Conservation (phyloP, 2,113 vertebrate genomes). For the Pavo muticus region DNA sequence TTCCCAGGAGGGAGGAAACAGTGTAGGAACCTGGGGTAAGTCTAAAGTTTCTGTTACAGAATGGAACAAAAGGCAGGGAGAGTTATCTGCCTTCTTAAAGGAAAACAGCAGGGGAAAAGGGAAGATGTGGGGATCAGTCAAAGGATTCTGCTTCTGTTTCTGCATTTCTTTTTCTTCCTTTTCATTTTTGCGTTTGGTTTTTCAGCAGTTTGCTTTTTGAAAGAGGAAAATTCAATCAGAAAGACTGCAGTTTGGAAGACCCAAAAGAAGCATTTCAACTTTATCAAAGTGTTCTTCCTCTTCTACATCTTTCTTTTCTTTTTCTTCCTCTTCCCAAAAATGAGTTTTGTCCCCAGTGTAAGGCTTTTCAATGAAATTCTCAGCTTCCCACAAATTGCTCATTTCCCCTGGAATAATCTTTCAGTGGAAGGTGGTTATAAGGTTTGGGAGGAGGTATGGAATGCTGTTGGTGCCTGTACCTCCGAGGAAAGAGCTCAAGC, state of each 20-base stretch:
- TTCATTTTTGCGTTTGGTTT: conserved; percentile 28
- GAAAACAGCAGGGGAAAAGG: conserved; percentile 45
- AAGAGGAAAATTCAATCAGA: not conserved
- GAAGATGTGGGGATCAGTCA: not conserved
- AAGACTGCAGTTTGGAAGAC: not conserved
- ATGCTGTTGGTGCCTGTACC: rapidly evolving
- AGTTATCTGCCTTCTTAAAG: conserved; percentile 27
- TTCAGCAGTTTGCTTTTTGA: conserved; percentile 29
- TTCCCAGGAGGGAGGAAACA: not conserved
- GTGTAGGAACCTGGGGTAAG: not conserved
- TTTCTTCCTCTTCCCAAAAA: not conserved
- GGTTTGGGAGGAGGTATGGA: not conserved
- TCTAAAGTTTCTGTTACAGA: not conserved
- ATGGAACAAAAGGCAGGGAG: conserved; percentile 34
- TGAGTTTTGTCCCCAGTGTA: not conserved
- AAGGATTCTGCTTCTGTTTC: conserved; percentile 11
- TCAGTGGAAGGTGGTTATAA: not conserved
- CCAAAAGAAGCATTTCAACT: conserved; percentile 21
- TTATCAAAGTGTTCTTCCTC: conserved; percentile 9
- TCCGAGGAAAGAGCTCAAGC: not conserved
- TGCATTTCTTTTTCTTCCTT: not conserved
- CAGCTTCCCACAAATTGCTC: not conserved
- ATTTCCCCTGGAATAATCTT: not conserved
- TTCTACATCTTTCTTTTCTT: too few species aligned
- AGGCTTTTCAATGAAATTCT: not conserved